Percentiles rank a stretch among this genome's conserved stretches.
Conservation (phyloP, 2,113 vertebrate species). For the Ophiodon elongatus region DNA sequence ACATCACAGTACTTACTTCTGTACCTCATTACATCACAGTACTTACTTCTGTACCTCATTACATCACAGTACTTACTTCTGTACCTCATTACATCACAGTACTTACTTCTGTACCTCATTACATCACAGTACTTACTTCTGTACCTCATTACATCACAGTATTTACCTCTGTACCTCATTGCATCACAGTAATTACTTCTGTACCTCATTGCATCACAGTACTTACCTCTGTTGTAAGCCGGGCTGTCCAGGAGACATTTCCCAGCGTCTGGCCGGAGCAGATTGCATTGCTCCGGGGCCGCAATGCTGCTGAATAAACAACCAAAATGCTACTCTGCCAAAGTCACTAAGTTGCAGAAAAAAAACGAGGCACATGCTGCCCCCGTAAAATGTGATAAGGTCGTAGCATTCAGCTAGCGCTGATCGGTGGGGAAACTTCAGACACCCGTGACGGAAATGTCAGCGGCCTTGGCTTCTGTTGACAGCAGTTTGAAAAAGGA, state of each 20-base stretch:
- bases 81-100: too few relatives aligned
- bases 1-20: slow-evolving; percentile 25
- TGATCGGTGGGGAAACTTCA: neutral
- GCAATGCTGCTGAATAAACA: slow-evolving; percentile 17
- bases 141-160: too few relatives aligned
- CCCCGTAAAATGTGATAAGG: slow-evolving; percentile 9
- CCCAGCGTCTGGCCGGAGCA: neutral
- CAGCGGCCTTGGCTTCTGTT: slow-evolving; percentile 22
- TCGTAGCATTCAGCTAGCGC: neutral
- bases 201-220: neutral
- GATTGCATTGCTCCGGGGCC: slow-evolving; percentile 18
- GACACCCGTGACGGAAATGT: neutral
- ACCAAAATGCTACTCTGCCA: slow-evolving; percentile 24
- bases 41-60: slow-evolving; percentile 24
- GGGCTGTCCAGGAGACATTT: slow-evolving; percentile 15
- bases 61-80: slow-evolving; percentile 28
- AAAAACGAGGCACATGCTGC: slow-evolving; percentile 13
- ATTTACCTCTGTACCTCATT: too few relatives aligned
- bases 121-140: too few relatives aligned
- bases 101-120: slow-evolving; percentile 5
- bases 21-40: too few relatives aligned
- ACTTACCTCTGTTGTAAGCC: slow-evolving; percentile 8
- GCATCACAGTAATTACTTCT: too few relatives aligned
- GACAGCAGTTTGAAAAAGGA: slow-evolving; percentile 6
- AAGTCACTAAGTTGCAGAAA: slow-evolving; percentile 49